Evolutionary conservation across 1,140 invertebrate genomes (phyloP).

Genomic region (Drosophila saltans): DNA sequence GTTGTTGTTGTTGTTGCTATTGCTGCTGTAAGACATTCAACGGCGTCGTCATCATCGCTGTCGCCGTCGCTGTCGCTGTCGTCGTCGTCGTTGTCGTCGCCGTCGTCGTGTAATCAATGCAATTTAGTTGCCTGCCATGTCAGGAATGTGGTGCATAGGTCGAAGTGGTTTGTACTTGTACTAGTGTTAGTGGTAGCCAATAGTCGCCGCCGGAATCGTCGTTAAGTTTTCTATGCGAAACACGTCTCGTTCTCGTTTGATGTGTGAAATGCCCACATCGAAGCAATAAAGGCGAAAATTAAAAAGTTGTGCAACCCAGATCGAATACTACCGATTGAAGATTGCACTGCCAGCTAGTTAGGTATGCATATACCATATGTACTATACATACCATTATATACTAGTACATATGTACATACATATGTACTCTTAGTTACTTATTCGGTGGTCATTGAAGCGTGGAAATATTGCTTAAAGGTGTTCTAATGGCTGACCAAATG

Average conservation of each 20-base stretch:
- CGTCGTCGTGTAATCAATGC: conserved; percentile 66
- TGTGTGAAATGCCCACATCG: conserved; percentile 41
- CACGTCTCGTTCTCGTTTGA: conserved; percentile 49
- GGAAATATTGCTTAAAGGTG: conserved; percentile 68
- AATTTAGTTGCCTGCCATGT: conserved; percentile 65
- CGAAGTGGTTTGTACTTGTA: conserved; percentile 25
- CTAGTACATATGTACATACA: background rate
- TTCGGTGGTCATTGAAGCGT: conserved; percentile 58
- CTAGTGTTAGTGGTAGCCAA: background rate
- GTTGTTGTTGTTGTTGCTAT: background rate
- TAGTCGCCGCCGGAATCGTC: conserved; percentile 7
- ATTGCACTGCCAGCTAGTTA: conserved; percentile 33
- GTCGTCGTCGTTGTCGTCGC: conserved; percentile 12
- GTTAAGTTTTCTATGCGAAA: conserved; percentile 35
- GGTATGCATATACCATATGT: conserved; percentile 1
- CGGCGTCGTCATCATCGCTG: background rate
- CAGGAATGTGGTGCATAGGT: conserved; percentile 69
- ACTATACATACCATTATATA: background rate
- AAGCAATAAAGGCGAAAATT: conserved; percentile 25
- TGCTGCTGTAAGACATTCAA: background rate
- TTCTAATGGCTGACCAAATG: conserved; percentile 75
- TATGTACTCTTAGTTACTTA: conserved; percentile 1
- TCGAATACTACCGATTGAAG: conserved; percentile 41
- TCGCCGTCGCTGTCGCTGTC: conserved; percentile 29
- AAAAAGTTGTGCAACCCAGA: conserved; percentile 40